phyloP scores from a whole-genome alignment of 2,113 vertebrate species.

The Nothoprocta pentlandii region DNA sequence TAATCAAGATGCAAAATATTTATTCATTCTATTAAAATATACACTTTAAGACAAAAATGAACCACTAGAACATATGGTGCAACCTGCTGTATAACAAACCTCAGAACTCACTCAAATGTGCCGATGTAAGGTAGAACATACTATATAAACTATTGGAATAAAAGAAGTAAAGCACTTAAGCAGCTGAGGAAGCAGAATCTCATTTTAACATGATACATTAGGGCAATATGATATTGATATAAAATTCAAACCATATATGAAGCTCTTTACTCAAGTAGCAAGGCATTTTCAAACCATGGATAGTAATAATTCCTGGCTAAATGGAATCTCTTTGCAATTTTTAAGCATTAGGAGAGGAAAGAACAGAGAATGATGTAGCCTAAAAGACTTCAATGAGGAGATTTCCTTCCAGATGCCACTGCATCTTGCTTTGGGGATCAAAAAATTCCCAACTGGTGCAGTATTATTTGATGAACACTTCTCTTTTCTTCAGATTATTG shows the following conservation, averaged over 20 bases:
- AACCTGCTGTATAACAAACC: background rate
- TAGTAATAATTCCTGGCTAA: constrained; percentile 58
- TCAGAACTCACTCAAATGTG: constrained; percentile 1
- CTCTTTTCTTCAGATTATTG: constrained; percentile 5
- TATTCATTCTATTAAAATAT: constrained; percentile 3
- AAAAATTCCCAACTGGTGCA: constrained; percentile 11
- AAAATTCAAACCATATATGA: constrained; percentile 44
- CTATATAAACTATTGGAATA: constrained; percentile 35
- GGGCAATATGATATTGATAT: constrained; percentile 46
- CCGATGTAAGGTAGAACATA: constrained; percentile 29
- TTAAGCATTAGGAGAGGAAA: constrained; percentile 37
- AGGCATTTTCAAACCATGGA: constrained; percentile 1
- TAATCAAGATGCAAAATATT: constrained; percentile 3
- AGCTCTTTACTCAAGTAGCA: constrained; percentile 37
- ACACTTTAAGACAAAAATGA: background rate
- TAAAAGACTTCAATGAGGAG: constrained; percentile 10
- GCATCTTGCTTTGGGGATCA: constrained; percentile 20
- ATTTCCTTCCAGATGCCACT: constrained; percentile 42
- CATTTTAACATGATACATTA: constrained; percentile 57
- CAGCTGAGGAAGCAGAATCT: constrained; percentile 48
- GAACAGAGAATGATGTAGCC: background rate
- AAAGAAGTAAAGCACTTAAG: constrained; percentile 51
- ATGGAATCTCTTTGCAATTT: constrained; percentile 36
- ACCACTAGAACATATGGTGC: background rate
- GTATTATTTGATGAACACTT: constrained; percentile 30